Evolutionary conservation across 2,797 vertebrate genomes (phyloP), one percentile per base, ranked within the genome.

Genomic region (Sebastes hopkinsi): DNA sequence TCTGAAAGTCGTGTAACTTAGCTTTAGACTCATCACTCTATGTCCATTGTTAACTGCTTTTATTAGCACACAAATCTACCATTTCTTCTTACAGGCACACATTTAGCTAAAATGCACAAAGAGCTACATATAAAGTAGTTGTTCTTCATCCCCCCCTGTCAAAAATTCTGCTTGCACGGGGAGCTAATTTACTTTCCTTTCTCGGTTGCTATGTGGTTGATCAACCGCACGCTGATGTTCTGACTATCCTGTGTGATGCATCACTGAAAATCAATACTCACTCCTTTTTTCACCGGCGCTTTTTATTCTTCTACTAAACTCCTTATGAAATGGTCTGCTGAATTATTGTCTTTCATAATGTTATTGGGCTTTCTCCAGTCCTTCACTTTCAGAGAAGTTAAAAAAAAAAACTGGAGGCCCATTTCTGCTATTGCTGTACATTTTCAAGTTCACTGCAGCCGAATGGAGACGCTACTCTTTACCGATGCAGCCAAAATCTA

Each of bases 221-320:
- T 91, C 82, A 87, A 69, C 85, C 83, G 74, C 88, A 87, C 5
- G 29, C 79, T 82, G 89, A 86, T 88, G 82, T 81, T 80, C 83
- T 67, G 62, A 75, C 82, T 79, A 75, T 84, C 77, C 79, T 81
- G 74, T 67, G 56, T 83, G 80, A 84, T 84, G 74, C 86, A 84
- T 86, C 80, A 72, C 67, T 72, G 46, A 86, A 89, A 85, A 87
- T 90, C 87, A 75, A 89, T 88, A 85, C 72, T 71, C 61, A 59
- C 58, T 73, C 82, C 77, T 13, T 72, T 72, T 75, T 83, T 87
- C 79, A 83, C 78, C 75, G 66, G 36, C n/a, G 7, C 74, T 79
- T 86, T 52, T 88, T 81, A 80, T 87, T 76, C 79, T 65, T 70
- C 30, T 16, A 62, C 69, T 30, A 46, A 77, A 74, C 50, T 72